phyloP scores from a whole-genome alignment of 2,888 invertebrate species.

The Limnephilus lunatus region DNA sequence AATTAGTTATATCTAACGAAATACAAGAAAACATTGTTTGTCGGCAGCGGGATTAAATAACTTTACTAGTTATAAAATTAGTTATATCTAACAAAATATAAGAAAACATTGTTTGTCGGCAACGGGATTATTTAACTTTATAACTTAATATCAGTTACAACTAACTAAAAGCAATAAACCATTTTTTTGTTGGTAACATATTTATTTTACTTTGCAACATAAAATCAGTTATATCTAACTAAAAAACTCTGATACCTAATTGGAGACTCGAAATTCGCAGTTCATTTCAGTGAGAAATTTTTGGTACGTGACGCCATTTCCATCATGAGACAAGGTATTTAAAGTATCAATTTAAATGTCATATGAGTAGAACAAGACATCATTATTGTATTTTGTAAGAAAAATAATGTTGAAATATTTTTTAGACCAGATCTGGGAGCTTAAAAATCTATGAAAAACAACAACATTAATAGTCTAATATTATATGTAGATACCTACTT shows the following conservation, averaged over 20 bases:
- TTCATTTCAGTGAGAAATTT: no score
- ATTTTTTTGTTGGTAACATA: no score
- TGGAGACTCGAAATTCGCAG: not conserved
- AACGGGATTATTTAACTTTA: not conserved
- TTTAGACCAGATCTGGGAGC: not conserved
- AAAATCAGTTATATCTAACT: not conserved
- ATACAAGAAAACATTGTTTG: no score
- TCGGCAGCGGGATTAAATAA: not conserved
- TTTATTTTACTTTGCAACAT: no score
- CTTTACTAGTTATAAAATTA: not conserved
- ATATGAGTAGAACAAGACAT: not conserved
- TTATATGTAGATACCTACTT: no score
- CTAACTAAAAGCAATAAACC: not conserved
- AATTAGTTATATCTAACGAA: not conserved
- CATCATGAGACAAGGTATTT: no score
- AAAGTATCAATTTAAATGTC: no score
- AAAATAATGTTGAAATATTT: not conserved
- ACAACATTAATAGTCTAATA: not conserved
- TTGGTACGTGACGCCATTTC: no score
- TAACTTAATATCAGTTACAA: not conserved
- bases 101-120: not conserved
- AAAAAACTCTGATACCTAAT: not conserved
- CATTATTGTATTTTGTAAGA: not conserved
- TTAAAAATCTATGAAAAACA: not conserved
- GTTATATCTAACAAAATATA: no score